Conservation (phyloP, 2,797 vertebrate genomes). For the Labroides dimidiatus region DNA sequence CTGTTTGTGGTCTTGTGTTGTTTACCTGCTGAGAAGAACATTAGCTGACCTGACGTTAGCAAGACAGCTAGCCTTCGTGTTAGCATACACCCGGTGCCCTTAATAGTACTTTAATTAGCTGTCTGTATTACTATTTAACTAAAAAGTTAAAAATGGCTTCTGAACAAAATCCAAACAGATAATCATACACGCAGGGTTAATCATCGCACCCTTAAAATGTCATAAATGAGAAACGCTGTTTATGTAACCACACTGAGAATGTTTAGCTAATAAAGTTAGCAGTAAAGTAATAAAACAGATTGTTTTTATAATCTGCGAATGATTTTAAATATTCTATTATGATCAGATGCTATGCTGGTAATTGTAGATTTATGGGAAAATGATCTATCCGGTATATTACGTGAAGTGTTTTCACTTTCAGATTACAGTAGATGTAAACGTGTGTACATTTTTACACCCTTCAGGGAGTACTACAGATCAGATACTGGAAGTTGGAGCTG, state of each 20-base stretch:
- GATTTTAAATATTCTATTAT: too few species aligned
- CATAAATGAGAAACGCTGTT: background rate
- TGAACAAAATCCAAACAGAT: background rate
- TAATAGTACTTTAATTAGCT: slow-evolving; percentile 2
- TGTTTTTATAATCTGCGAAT: background rate
- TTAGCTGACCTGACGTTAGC: slow-evolving; percentile 39
- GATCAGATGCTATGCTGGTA: too few species aligned
- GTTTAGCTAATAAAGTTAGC: slow-evolving; percentile 1
- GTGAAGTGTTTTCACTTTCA: too few species aligned
- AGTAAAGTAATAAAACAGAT: background rate
- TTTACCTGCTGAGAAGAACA: background rate
- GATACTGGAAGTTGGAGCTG: slow-evolving; percentile 78
- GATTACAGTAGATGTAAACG: too few species aligned
- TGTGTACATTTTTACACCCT: slow-evolving; percentile 9
- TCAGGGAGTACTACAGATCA: slow-evolving; percentile 72
- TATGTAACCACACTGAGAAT: background rate
- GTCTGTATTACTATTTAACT: background rate
- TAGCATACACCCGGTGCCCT: slow-evolving; percentile 17
- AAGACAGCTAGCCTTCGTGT: slow-evolving; percentile 24
- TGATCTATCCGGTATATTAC: too few species aligned
- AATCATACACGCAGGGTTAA: too few species aligned
- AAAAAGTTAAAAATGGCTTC: slow-evolving; percentile 26
- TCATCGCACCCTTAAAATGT: too few species aligned
- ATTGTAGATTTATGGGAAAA: too few species aligned
- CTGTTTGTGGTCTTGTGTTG: background rate